Evolutionary conservation across 2,888 invertebrate species (phyloP), one percentile per base, ranked within the genome.

Genomic region (Bhutanitis thaidina): DNA sequence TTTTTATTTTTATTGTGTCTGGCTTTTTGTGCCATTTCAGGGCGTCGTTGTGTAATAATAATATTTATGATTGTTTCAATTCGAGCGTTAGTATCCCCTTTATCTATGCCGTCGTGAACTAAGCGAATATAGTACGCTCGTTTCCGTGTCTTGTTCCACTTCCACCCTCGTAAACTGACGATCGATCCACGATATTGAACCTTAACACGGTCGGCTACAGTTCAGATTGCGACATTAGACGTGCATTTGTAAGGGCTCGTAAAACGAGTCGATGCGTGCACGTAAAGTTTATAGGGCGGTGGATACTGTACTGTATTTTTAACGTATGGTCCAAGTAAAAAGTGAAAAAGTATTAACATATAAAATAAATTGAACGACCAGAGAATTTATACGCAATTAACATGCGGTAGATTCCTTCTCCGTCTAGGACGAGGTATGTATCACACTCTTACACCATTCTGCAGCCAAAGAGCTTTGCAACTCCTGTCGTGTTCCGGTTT

Each of bases 211-310:
- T 47, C 29, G 25, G 40, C 59, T 72, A 74, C 60, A 63, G 67
- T 60, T 63, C 53, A 62, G 64, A 67, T 67, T 40, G 58, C 45
- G 57, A 61, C 55, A 47, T 70, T 61, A 60, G 56, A 12, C 10
- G n/a, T 45, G 53, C 50, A 45, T 59, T 58, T 53, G 48, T 30
- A 37, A 35, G 27, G 25, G 48, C 49, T 59, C 64, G 61, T 75
- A 74, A 74, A 71, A 63, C 52, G 49, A 57, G 49, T 58, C 61
- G 52, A 56, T 62, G 59, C 55, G 54, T 57, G 55, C 52, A 66
- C 70, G 62, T 77, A 73, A 76, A 74, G 43, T 69, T 71, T 69
- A 71, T 64, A 52, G 58, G 60, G 56, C 54, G 54, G 34, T 44
- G 40, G 3, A 20, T 48, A 56, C 41, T 41, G 49, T 43, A 37